Base-by-base conservation (phyloP, 2,797 vertebrate species). In the Phrynocephalus vlangalii region DNA sequence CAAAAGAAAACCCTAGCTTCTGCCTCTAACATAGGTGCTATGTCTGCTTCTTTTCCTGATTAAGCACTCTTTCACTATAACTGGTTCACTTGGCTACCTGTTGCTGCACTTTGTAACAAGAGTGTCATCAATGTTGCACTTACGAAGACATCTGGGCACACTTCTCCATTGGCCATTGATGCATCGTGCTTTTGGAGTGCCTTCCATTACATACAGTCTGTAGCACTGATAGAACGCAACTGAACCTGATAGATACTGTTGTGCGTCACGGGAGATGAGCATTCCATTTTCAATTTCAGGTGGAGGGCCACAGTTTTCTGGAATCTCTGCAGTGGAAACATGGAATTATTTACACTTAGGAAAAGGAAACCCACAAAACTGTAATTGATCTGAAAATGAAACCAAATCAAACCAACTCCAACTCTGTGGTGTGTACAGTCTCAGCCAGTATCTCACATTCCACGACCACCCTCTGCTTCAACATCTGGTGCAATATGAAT, bases 201-300 rank as follows among this genome's bases (percentile, higher is more conserved):
- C 87, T 22, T 88, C 87, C 83, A 88, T 88, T 81, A 52, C 87
- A 4, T 52, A 81, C 16, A 88, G 2, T 52, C 87, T 88, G 56
- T 88, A 81, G 83, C 87, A 88, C 44, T 75, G 77, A 67, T 88
- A 88, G 1, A 75, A 22, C 60, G 80, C 83, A 22, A 0, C 6
- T 56, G 78, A 71, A 67, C 87, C 83, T 6, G 56, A 67, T 52
- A 20, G 8, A 22, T 75, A 88, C 38, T 52, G n/a, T 52, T 28
- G 77, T 60, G 26, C 44, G 75, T 1, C 1, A 22, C 5, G 20
- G 11, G 15, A 5, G n/a, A 75, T 1, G 11, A 24, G 68, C 38
- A 84, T 66, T 73, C 77, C 82, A 7, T 85, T 80, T 22, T 50
- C 9, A 67, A 88, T 79, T 67, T 2, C n/a, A 44, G 87, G 87